A percentile compares a stretch with the other conserved stretches of the same genome.
These are phyloP conservation scores for Leptestheria dahalacensis DNA, from an alignment of 1,140 invertebrate species.

Conservation along the genomic window DNA sequence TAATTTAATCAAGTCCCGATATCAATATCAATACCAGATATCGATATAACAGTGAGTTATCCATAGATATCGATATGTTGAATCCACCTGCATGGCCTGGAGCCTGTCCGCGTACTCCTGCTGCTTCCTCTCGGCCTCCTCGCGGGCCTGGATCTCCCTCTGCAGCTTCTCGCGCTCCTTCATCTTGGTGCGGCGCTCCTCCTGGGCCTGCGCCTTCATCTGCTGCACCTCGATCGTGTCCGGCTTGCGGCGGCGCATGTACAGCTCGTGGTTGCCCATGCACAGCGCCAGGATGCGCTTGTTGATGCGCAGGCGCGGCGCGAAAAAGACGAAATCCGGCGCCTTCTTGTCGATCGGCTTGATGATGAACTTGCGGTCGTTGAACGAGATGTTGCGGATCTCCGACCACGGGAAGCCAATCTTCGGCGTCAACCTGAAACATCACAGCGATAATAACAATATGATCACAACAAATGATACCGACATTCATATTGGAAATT, in stretches of 20 bases:
- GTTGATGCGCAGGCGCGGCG: constrained; percentile 89
- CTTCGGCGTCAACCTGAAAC: constrained; percentile 71
- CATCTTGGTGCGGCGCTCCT: constrained; percentile 82
- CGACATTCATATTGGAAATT: no score
- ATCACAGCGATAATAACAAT: constrained; percentile 19
- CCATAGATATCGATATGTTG: no score
- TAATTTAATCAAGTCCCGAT: no score
- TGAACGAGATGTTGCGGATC: constrained; percentile 98
- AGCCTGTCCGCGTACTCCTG: constrained; percentile 88
- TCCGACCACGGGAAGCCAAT: constrained; percentile 99
- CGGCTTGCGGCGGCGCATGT: constrained; percentile 88
- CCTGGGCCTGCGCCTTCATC: constrained; percentile 93
- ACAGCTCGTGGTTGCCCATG: constrained; percentile 96
- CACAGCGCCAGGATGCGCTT: constrained; percentile 93
- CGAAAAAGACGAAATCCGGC: constrained; percentile 98
- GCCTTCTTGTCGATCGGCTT: constrained; percentile 99
- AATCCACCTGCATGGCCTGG: constrained; percentile 65
- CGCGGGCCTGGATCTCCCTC: constrained; percentile 80
- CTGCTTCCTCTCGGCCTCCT: constrained; percentile 85
- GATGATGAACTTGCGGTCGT: constrained; percentile 98
- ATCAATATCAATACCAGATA: no score
- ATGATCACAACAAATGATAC: no score
- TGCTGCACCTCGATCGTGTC: constrained; percentile 98
- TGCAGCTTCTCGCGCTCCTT: constrained; percentile 80
- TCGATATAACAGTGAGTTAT: no score